Base-by-base conservation (phyloP, 2,797 vertebrate genomes). In the Bradypodion ventrale region DNA sequence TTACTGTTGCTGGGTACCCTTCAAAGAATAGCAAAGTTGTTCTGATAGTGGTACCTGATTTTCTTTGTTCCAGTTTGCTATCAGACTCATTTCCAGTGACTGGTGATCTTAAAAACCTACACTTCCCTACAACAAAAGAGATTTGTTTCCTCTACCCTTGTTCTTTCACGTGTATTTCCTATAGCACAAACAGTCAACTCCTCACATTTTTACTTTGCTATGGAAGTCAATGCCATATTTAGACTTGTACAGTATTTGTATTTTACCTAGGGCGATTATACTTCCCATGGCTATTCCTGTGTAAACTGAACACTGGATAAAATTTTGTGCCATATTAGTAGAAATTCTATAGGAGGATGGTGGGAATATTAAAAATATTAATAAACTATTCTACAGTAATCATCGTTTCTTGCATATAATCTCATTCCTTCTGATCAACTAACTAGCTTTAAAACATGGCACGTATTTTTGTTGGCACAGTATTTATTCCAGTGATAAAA, bases 401-500 rank as follows among this genome's bases (percentile, higher is more conserved):
- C 16, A 29, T 69, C 5, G 66, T 40, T 75, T 9, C 40, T 42
- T 7, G 9, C 25, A 66, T 46, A 52, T 37, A 32, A 75, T 42
- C 35, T 83, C 65, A 23, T 80, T 37, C 73, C 27, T 83, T 66
- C 10, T 21, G 21, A 21, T 42, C 29, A 12, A 69, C 23, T 69
- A 65, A 49, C 35, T 80, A 52, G 69, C 46, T 56, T 40, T 69
- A 37, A 80, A 56, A 80, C 37, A n/a, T 25, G 49, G n/a, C 1
- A 65, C 27, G 4, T 27, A 25, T 79, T 44, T 72, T 15, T 82
- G 23, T 63, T 75, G 9, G 9, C 62, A 40, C 35, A 9, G 4
- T n/a, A 83, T 83, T 83, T 75, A 83, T 83, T 83, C 72, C 73
- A 66, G 81, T 66, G 63, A 83, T 75, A 83, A 82, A 83, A 75